Base-by-base conservation (phyloP, 1,140 invertebrate genomes). In the Lutraria rhynchaena region DNA sequence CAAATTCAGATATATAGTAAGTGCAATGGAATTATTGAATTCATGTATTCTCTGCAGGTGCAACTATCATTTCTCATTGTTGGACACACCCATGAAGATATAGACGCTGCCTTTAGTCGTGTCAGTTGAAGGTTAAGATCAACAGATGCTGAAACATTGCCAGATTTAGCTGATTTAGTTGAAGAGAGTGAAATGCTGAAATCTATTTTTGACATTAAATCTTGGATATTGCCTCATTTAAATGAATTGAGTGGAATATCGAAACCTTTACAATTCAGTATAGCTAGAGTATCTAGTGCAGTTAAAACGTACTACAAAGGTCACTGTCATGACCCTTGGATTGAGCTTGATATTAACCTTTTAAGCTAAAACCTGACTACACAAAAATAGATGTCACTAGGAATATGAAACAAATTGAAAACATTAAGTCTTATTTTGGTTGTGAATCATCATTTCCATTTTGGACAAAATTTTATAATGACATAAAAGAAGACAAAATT, bases 101-200 rank as follows among this genome's bases (percentile, higher is more conserved):
- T 41, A 0, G 70, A 73, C 24, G 51, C 51, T 55, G 70, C 49
- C 33, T 73, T 73, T 22, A 73, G 70, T 22, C 55, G 29, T n/a
- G 57, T 73, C 33, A 35, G 51, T 3, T 22, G 31, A 41, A 73
- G 37, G n/a, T 22, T 73, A 3, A 19, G 31, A 13, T n/a, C 22
- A 31, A 57, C 55, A 1, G 19, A 73, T 73, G 70, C 70, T 24
- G 49, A 73, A 29, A 57, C 70, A 55, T 27, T 73, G 0, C 29
- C 29, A 69, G 41, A 69, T 5, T 22, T 69, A 19, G 3, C 51
- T 4, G 15, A 49, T 9, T 11, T 69, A 13, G 22, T 69, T 31
- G 27, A 27, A 49, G 24, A 51, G 7, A n/a, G 17, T 1, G 65
- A 51, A 19, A 27, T 9, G 24, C 9, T 69, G 13, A 24, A 24